Conservation (phyloP, 2,888 invertebrate species). For the Agrotis exclamationis region DNA sequence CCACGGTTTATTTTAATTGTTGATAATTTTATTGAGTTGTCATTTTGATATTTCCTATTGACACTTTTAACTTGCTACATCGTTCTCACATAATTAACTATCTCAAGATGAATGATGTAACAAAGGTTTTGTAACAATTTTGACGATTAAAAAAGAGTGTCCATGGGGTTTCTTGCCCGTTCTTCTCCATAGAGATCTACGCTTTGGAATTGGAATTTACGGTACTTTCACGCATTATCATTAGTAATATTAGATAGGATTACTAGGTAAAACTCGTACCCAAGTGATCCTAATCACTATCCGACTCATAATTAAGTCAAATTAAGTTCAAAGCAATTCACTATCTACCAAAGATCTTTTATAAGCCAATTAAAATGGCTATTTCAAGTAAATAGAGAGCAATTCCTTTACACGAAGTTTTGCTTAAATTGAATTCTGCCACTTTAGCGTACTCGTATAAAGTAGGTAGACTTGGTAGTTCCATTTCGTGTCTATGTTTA, state of each 20-base stretch:
- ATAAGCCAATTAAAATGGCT: slow-evolving; percentile 43
- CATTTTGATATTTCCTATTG: too few relatives aligned
- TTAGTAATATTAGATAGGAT: background rate
- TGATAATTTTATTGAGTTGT: too few relatives aligned
- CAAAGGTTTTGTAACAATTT: too few relatives aligned
- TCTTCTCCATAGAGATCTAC: too few relatives aligned
- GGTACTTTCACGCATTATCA: too few relatives aligned
- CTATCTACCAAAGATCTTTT: slow-evolving; percentile 30
- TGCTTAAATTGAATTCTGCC: slow-evolving; percentile 12
- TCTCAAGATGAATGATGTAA: too few relatives aligned
- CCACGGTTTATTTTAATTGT: too few relatives aligned
- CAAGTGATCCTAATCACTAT: slow-evolving; percentile 18
- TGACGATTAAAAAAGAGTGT: too few relatives aligned
- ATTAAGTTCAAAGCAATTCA: slow-evolving; percentile 19
- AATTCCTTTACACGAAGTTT: slow-evolving; percentile 28
- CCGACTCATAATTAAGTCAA: slow-evolving; percentile 33
- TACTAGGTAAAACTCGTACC: background rate
- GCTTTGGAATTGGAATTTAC: too few relatives aligned
- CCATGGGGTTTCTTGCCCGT: too few relatives aligned
- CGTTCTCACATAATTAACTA: too few relatives aligned
- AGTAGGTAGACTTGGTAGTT: background rate
- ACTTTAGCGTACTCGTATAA: background rate
- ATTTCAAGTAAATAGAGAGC: slow-evolving; percentile 6
- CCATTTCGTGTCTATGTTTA: slow-evolving; percentile 3
- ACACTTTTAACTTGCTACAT: too few relatives aligned